phyloP scores from a whole-genome alignment of 2,113 vertebrate species.

The Gallinago media region DNA sequence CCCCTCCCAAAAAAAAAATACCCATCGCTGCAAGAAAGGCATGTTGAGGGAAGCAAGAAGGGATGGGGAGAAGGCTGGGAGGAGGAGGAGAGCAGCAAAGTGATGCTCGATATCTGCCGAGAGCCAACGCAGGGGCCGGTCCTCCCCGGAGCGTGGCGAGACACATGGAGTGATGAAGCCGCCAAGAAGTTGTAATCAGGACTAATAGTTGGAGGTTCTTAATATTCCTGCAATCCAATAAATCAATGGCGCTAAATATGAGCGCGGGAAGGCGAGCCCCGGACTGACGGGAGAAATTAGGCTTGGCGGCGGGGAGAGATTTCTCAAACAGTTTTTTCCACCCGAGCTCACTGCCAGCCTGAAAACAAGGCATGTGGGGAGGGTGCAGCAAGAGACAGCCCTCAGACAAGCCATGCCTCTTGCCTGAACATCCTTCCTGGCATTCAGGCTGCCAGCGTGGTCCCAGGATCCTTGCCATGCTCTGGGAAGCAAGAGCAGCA shows the following conservation, averaged over 20 bases:
- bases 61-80: background rate
- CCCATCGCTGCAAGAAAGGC: background rate
- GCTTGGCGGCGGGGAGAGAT: background rate
- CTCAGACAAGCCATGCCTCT: background rate
- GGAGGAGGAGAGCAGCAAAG: background rate
- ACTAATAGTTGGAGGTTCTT: slow-evolving; percentile 56
- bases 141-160: background rate
- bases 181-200: slow-evolving; percentile 33
- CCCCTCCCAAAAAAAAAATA: background rate
- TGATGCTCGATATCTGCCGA: background rate
- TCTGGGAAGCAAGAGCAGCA: background rate
- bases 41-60: accelerated
- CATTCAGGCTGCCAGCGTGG: accelerated
- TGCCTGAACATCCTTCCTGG: background rate
- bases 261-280: background rate
- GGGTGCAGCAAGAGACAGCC: background rate
- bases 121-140: background rate
- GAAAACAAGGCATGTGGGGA: background rate
- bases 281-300: slow-evolving; percentile 39
- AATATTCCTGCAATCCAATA: slow-evolving; percentile 56
- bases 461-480: background rate
- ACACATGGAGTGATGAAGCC: slow-evolving; percentile 12
- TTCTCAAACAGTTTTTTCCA: background rate
- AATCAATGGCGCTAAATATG: slow-evolving; percentile 47
- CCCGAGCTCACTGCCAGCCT: slow-evolving; percentile 15